These are phyloP conservation scores for Tenodera sinensis DNA, from an alignment of 2,888 invertebrate genomes.

Conservation along the genomic window DNA sequence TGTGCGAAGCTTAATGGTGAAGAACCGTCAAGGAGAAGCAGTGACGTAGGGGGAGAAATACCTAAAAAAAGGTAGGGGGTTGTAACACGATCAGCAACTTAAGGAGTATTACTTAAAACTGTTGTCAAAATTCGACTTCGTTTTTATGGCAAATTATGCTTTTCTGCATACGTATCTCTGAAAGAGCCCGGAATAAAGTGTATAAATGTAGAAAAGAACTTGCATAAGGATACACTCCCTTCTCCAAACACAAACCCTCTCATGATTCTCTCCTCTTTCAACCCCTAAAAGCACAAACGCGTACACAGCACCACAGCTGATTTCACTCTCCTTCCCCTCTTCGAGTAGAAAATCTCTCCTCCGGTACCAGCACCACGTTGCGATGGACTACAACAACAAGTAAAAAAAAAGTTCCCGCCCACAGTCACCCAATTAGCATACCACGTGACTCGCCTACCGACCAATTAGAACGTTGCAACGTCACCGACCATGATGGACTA, in stretches of 20 bases:
- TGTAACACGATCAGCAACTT: neutral
- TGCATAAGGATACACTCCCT: neutral
- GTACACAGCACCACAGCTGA: constrained; percentile 6
- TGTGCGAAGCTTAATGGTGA: neutral
- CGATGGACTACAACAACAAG: neutral
- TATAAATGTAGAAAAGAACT: neutral
- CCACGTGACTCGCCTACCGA: constrained; percentile 55
- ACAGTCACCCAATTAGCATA: constrained; percentile 57
- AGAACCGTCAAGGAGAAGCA: neutral
- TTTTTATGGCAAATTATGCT: neutral
- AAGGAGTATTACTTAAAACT: neutral
- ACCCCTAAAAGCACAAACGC: constrained; percentile 16
- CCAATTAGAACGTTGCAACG: constrained; percentile 51
- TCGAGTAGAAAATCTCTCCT: constrained; percentile 18
- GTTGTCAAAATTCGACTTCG: neutral
- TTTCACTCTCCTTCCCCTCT: constrained; percentile 7
- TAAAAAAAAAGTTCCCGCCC: constrained; percentile 49
- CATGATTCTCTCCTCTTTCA: neutral
- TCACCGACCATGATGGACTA: constrained; percentile 60
- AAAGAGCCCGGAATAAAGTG: neutral
- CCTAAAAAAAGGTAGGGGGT: neutral
- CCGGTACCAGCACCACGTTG: constrained; percentile 2
- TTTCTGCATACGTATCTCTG: neutral
- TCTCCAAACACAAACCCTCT: neutral
- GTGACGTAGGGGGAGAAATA: neutral